These are phyloP conservation scores for Thyatira batis DNA, from an alignment of 2,888 invertebrate species.

Conservation along the genomic window DNA sequence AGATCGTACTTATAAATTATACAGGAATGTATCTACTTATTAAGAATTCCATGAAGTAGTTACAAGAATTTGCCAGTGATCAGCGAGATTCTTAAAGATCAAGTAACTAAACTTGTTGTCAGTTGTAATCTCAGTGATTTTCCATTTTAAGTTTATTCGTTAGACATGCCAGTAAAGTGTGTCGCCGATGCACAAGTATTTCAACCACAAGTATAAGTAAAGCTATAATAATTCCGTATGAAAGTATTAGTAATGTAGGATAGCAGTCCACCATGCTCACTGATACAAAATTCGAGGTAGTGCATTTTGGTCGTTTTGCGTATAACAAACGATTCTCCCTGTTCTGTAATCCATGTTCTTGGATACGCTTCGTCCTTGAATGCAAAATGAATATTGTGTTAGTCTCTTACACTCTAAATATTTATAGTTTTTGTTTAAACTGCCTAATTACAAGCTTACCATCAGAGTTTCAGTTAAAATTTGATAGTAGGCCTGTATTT, in stretches of 20 bases:
- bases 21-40: too few relatives aligned
- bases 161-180: constrained; percentile 26
- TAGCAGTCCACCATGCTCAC: constrained; percentile 85
- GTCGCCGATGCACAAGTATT: constrained; percentile 40
- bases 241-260: constrained; percentile 64
- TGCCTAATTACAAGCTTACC: background rate
- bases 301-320: constrained; percentile 84
- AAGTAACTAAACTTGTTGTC: background rate
- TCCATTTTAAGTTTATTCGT: constrained; percentile 1
- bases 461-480: background rate
- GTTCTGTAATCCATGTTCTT: constrained; percentile 81
- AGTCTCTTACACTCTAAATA: too few relatives aligned
- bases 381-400: background rate
- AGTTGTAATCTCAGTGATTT: background rate
- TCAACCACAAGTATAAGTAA: constrained; percentile 48
- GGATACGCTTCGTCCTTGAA: constrained; percentile 67
- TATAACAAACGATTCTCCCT: constrained; percentile 83
- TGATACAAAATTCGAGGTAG: constrained; percentile 83
- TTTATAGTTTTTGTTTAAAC: too few relatives aligned
- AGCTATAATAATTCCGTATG: constrained; percentile 58
- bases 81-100: too few relatives aligned
- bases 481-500: too few relatives aligned
- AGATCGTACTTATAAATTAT: too few relatives aligned
- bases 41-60: too few relatives aligned
- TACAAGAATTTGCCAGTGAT: too few relatives aligned